A percentile compares a stretch with the other conserved stretches of the same genome.
Evolutionary conservation across 2,888 invertebrate genomes (phyloP).

Genomic region (Baccha elongata): DNA sequence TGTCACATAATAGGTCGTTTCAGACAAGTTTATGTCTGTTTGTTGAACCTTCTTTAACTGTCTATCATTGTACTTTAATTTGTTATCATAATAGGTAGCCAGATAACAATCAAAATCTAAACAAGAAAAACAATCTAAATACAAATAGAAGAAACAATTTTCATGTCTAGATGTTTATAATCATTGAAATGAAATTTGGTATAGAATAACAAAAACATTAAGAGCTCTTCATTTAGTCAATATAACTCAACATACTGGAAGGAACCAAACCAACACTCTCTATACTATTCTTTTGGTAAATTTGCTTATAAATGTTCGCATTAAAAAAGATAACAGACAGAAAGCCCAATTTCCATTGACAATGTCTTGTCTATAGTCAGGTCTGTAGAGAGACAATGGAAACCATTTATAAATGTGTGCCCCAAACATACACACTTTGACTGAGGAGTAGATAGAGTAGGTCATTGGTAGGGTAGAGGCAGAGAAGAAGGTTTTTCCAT

Average conservation of each 20-base stretch:
- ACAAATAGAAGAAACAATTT: background rate
- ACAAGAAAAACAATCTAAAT: slow-evolving; percentile 11
- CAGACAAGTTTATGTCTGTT: background rate
- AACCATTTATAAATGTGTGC: slow-evolving; percentile 13
- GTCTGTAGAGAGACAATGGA: slow-evolving; percentile 37
- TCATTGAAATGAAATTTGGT: slow-evolving; percentile 25
- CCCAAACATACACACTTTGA: slow-evolving; percentile 9
- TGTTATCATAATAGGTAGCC: slow-evolving; percentile 15
- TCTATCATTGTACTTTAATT: slow-evolving; percentile 11
- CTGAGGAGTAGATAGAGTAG: slow-evolving; percentile 26
- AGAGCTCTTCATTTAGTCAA: background rate
- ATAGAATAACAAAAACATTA: background rate
- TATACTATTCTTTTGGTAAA: background rate
- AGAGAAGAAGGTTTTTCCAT: background rate
- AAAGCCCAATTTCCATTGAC: slow-evolving; percentile 46
- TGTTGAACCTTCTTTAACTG: background rate
- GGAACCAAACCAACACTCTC: background rate
- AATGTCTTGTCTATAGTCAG: slow-evolving; percentile 19
- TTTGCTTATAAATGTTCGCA: slow-evolving; percentile 39
- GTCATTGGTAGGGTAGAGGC: background rate
- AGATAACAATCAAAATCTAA: slow-evolving; percentile 23
- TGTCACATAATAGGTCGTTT: background rate
- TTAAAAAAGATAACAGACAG: slow-evolving; percentile 26
- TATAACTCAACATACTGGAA: background rate
- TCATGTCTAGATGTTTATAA: slow-evolving; percentile 8